phyloP scores from a whole-genome alignment of 1,140 invertebrate genomes.

The Frieseomelitta varia region DNA sequence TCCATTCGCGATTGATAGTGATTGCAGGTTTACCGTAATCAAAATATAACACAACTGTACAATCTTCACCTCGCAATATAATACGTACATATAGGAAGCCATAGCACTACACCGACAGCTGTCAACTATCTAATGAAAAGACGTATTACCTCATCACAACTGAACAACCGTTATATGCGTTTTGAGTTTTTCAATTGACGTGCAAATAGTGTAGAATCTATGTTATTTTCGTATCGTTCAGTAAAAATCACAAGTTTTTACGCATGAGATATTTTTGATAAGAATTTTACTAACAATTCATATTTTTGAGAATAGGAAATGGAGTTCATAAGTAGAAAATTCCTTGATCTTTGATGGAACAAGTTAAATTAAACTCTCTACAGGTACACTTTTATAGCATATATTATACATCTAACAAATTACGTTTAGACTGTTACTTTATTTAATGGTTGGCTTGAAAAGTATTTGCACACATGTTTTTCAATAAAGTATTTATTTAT shows the following conservation, averaged over 20 bases:
- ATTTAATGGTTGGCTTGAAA: no score
- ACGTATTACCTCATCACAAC: not conserved
- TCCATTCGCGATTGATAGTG: not conserved
- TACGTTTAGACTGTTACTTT: no score
- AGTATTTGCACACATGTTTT: no score
- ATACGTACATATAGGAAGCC: conserved; percentile 9
- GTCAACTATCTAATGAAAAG: conserved; percentile 18
- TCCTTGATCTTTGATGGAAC: not conserved
- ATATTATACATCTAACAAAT: no score
- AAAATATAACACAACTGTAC: not conserved
- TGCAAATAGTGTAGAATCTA: not conserved
- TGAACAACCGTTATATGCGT: conserved; percentile 7
- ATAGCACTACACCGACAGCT: conserved; percentile 1
- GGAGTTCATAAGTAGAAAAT: not conserved
- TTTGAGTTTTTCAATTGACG: not conserved
- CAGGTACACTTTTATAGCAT: not conserved
- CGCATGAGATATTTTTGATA: no score
- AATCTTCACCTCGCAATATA: not conserved
- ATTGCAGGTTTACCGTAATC: conserved; percentile 6
- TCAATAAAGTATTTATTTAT: no score
- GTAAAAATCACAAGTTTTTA: not conserved
- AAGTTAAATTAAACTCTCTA: not conserved
- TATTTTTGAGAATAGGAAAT: not conserved
- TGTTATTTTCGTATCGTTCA: not conserved
- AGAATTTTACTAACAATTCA: not conserved